These are phyloP conservation scores for Xiphorhynchus erythropygius DNA, from an alignment of 2,797 vertebrate genomes.

Conservation along the genomic window DNA sequence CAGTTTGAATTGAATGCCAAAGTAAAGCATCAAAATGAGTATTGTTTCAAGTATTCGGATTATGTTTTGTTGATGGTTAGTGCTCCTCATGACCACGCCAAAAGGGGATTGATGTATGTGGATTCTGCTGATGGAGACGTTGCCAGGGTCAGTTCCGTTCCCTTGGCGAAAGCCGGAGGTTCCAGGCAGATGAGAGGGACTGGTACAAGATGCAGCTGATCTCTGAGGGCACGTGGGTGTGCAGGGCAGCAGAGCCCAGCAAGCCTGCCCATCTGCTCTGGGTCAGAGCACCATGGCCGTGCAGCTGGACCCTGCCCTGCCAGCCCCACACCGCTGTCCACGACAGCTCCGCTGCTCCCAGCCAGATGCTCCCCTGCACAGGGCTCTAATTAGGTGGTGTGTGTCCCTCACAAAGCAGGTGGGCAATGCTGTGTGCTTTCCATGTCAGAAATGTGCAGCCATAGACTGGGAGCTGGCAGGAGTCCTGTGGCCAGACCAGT, in stretches of 20 bases:
- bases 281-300: constrained; percentile 75
- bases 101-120: neutral
- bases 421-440: neutral
- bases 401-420: neutral
- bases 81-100: neutral
- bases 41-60: neutral
- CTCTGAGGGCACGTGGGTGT: constrained; percentile 40
- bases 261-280: constrained; percentile 80
- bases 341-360: constrained; percentile 75
- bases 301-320: constrained; percentile 77
- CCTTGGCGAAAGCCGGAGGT: neutral
- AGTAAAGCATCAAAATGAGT: neutral
- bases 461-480: neutral
- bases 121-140: neutral
- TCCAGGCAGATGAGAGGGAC: constrained; percentile 49
- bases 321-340: constrained; percentile 75
- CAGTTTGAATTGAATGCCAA: neutral
- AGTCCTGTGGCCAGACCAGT: neutral
- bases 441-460: neutral
- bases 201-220: constrained; percentile 45
- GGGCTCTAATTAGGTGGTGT: constrained; percentile 76
- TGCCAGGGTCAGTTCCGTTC: neutral
- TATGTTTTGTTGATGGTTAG: neutral
- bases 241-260: constrained; percentile 67
- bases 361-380: constrained; percentile 80